Conservation (phyloP, 1,140 invertebrate species). For the Brachionus manjavacas region DNA sequence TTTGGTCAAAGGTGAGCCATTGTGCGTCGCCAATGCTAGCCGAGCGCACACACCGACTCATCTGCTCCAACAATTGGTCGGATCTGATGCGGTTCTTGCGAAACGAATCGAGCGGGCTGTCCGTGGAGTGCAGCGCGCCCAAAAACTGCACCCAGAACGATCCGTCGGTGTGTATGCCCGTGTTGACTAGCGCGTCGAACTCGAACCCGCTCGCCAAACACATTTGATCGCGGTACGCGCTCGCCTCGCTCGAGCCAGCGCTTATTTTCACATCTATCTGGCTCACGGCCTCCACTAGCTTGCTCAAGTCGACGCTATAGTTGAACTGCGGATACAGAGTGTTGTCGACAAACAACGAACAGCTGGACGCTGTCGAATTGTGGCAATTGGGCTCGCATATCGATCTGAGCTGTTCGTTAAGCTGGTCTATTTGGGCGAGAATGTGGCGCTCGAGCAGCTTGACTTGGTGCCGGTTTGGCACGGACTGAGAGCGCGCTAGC, state of each 20-base stretch:
- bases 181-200: neutral
- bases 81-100: neutral
- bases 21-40: neutral
- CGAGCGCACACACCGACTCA: neutral
- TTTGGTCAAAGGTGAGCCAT: neutral
- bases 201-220: neutral
- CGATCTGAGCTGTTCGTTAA: neutral
- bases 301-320: constrained; percentile 20
- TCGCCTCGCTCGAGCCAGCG: neutral
- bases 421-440: neutral
- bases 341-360: constrained; percentile 34
- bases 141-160: constrained; percentile 19
- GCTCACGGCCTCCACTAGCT: neutral
- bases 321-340: constrained; percentile 21
- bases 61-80: neutral
- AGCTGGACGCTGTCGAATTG: neutral
- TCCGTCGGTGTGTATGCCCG: neutral
- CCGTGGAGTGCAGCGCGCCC: neutral
- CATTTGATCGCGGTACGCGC: neutral
- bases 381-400: neutral
- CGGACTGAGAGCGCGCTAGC: neutral
- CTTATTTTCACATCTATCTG: neutral
- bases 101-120: neutral
- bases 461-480: neutral
- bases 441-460: neutral